Evolutionary conservation across 2,888 invertebrate species (phyloP), one percentile per base, ranked within the genome.

Genomic region (Leistus spinibarbis): DNA sequence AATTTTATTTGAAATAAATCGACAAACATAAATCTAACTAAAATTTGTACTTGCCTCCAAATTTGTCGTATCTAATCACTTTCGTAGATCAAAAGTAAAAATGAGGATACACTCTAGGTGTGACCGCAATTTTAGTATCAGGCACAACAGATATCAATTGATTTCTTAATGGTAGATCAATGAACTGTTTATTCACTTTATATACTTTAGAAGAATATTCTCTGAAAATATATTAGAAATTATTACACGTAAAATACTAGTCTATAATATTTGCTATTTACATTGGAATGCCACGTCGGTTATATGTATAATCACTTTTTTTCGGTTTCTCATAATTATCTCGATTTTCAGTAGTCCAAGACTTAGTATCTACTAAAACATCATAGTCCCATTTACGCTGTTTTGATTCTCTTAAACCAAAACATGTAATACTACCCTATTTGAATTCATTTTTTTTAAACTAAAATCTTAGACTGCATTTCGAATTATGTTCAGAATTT

Each of bases 351-450:
- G 75, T 27, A 4, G 27, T 64, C 56, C 54, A 75, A 17, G 62
- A 20, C 27, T 16, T 19, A 4, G 23, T 19, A 24, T 53, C 56
- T 27, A 27, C 23, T 17, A 17, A 19, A 22, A n/a, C 19, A 19
- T 75, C 75, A 54, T 63, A 62, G 19, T 23, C n/a, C 75, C 75
- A 75, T 20, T 64, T n/a, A 2, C 53, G 20, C 54, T 54, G 63
- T 64, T 64, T 63, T 7, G 19, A 13, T 54, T 63, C 57, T 64
- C n/a, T 62, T 53, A 75, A 19, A 22, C 69, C 75, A 60, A 56
- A 75, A 24, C 64, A 53, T 20, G 69, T 69, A 64, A 75, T 10
- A 62, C 69, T 75, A 7, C 75, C 75, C 75, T 75, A 66, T 10
- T 9, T 60, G 16, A 40, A 60, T n/a, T n/a, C n/a, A n/a, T n/a